These are phyloP conservation scores for Aelia acuminata DNA, from an alignment of 2,888 invertebrate genomes.

Conservation along the genomic window DNA sequence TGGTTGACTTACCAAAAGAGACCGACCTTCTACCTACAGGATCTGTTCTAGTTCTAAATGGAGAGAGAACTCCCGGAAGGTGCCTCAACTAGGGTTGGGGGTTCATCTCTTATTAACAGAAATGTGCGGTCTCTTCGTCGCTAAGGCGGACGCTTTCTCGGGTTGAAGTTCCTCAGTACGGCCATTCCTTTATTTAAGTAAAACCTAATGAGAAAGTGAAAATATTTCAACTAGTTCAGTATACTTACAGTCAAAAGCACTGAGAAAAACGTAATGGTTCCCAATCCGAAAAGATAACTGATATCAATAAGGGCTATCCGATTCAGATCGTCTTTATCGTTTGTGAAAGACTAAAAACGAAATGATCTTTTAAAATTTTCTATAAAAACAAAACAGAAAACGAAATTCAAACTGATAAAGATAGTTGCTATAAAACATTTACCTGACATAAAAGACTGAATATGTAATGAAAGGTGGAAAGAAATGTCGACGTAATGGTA, in stretches of 20 bases:
- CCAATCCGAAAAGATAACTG: background rate
- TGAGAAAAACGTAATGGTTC: background rate
- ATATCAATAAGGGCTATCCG: background rate
- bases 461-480: too few species aligned
- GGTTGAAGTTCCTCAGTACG: slow-evolving; percentile 66
- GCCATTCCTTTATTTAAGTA: background rate
- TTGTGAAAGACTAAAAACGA: background rate
- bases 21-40: too few species aligned
- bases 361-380: background rate
- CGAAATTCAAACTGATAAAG: too few species aligned
- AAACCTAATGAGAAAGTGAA: background rate
- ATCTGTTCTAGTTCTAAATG: too few species aligned
- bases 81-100: too few species aligned
- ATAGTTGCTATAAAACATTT: too few species aligned
- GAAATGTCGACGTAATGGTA: too few species aligned
- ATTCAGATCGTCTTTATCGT: background rate
- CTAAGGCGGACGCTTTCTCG: too few species aligned
- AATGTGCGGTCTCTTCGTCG: slow-evolving; percentile 61
- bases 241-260: background rate
- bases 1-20: too few species aligned
- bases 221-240: background rate
- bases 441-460: too few species aligned
- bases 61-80: slow-evolving; percentile 65
- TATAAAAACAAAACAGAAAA: background rate
- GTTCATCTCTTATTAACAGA: too few species aligned